Conservation (phyloP, 2,113 vertebrate genomes). For the Erythrocercus mccallii region DNA sequence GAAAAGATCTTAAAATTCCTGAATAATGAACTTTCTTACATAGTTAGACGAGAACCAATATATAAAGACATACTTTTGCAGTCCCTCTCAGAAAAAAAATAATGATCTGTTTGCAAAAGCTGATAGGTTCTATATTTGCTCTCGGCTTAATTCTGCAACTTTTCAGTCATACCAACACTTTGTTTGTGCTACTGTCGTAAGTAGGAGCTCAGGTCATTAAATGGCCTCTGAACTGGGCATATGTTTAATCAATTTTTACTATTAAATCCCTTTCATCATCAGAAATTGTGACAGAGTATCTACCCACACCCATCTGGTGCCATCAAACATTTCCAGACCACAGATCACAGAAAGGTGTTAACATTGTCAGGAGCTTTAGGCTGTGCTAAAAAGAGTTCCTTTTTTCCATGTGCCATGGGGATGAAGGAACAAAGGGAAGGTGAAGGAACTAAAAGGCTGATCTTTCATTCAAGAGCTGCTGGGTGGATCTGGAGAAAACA, state of each 20-base stretch:
- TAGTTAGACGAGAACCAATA: not conserved
- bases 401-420: not conserved
- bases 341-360: accelerated
- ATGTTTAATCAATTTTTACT: not conserved
- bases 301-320: not conserved
- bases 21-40: conserved; percentile 4
- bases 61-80: not conserved
- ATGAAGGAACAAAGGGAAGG: not conserved
- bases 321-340: not conserved
- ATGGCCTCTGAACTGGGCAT: not conserved
- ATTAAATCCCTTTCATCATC: not conserved
- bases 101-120: not conserved
- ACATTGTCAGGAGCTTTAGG: not conserved
- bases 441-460: not conserved
- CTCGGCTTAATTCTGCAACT: not conserved
- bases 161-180: not conserved
- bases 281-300: not conserved
- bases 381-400: not conserved
- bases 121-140: not conserved
- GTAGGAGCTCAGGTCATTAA: not conserved
- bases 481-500: not conserved
- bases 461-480: not conserved
- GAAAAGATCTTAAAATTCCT: not conserved
- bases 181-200: not conserved
- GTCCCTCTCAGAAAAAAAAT: conserved; percentile 3